These are phyloP conservation scores for Diorhabda carinulata DNA, from an alignment of 1,140 invertebrate genomes.

Conservation along the genomic window DNA sequence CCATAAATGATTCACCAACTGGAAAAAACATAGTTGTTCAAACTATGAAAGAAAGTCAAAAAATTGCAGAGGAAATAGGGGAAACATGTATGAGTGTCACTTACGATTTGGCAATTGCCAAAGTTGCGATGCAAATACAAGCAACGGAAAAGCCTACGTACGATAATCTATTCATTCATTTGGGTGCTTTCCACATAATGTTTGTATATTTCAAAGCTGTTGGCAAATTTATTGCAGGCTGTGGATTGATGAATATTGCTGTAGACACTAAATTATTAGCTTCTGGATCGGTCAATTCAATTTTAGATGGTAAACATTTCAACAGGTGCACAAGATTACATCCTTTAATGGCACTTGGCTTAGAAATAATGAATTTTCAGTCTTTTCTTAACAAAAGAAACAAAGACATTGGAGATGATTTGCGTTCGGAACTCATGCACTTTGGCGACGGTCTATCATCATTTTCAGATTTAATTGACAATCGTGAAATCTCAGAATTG, in stretches of 20 bases:
- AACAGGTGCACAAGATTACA: constrained; percentile 46
- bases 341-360: constrained; percentile 34
- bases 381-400: constrained; percentile 12
- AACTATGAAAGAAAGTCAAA: constrained; percentile 25
- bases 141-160: constrained; percentile 35
- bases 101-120: constrained; percentile 47
- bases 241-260: constrained; percentile 41
- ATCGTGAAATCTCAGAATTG: constrained; percentile 4
- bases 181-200: constrained; percentile 46
- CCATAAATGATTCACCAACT: constrained; percentile 33
- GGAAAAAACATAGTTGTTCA: constrained; percentile 19
- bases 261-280: constrained; percentile 41
- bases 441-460: constrained; percentile 16
- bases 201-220: constrained; percentile 45
- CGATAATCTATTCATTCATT: constrained; percentile 44
- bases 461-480: constrained; percentile 9
- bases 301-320: constrained; percentile 32
- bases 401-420: constrained; percentile 10
- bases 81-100: constrained; percentile 28
- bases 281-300: constrained; percentile 39
- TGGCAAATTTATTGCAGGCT: constrained; percentile 42
- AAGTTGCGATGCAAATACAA: constrained; percentile 45
- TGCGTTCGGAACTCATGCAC: constrained; percentile 8
- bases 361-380: constrained; percentile 35
- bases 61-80: constrained; percentile 22